Percentiles rank a stretch among this genome's conserved stretches.
Conservation (phyloP, 2,113 vertebrate species). For the Grammomys dolichurus region DNA sequence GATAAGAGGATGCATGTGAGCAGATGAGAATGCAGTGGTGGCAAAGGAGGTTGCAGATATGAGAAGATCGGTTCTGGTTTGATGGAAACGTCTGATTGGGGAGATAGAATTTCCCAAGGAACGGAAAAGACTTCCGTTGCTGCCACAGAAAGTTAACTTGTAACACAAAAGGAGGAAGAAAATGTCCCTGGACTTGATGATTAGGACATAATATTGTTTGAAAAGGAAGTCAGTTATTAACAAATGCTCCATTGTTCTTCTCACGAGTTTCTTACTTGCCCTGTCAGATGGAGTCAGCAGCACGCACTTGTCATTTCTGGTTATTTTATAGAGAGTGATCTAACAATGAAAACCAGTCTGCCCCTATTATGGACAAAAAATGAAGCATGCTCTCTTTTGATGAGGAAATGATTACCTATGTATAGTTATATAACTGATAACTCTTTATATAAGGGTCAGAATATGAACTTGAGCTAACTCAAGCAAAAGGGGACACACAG, state of each 20-base stretch:
- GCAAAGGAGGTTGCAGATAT: not conserved
- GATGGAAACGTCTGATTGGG: not conserved
- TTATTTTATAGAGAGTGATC: conserved; percentile 43
- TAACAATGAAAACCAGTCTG: not conserved
- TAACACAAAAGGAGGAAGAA: conserved; percentile 8
- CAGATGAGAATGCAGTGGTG: not conserved
- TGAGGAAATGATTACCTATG: conserved; percentile 27
- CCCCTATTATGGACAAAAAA: not conserved
- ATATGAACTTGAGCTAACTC: not conserved
- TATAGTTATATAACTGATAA: not conserved
- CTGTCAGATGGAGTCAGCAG: not conserved
- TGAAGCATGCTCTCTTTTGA: not conserved
- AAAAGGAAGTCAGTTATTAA: conserved; percentile 61
- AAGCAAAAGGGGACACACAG: not conserved
- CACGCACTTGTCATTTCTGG: conserved; percentile 3
- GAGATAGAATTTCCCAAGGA: conserved; percentile 41
- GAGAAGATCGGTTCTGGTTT: not conserved
- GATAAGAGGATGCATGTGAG: not conserved
- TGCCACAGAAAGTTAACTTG: conserved; percentile 26
- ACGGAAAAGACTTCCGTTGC: conserved; percentile 11
- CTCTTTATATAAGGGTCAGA: conserved; percentile 20
- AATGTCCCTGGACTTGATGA: not conserved
- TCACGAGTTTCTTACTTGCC: not conserved
- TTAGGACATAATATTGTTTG: conserved; percentile 58
- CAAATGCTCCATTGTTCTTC: not conserved